Percentiles rank a stretch among this genome's conserved stretches.
These are phyloP conservation scores for Natator depressus DNA, from an alignment of 2,113 vertebrate genomes.

Conservation along the genomic window DNA sequence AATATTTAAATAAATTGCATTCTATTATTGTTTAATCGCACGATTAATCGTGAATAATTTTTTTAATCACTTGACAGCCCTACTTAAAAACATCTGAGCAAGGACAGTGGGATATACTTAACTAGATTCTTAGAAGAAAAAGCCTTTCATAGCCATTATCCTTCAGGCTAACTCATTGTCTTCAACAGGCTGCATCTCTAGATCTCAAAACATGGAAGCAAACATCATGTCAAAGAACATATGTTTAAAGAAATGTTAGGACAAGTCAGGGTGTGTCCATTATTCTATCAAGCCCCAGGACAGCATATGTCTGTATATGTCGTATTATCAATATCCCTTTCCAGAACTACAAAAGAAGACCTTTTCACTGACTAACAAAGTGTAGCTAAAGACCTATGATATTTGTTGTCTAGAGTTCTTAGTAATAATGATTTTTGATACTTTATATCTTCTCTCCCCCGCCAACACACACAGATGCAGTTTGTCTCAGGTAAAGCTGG, in stretches of 20 bases:
- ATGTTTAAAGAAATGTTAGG: neutral
- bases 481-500: conserved; percentile 21
- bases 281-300: neutral
- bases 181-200: neutral
- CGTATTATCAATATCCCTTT: neutral
- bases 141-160: neutral
- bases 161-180: neutral
- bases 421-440: neutral
- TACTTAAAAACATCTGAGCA: neutral
- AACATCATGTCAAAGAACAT: neutral
- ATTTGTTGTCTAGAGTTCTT: neutral
- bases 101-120: neutral
- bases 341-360: neutral
- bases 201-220: neutral
- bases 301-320: neutral
- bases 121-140: neutral
- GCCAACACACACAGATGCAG: neutral
- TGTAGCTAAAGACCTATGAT: neutral
- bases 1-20: too few relatives aligned
- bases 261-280: neutral
- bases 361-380: neutral
- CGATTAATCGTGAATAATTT: too few relatives aligned
- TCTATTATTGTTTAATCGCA: too few relatives aligned
- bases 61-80: too few relatives aligned
- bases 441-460: neutral